phyloP scores from a whole-genome alignment of 2,113 vertebrate species.

The Falco punctatus region DNA sequence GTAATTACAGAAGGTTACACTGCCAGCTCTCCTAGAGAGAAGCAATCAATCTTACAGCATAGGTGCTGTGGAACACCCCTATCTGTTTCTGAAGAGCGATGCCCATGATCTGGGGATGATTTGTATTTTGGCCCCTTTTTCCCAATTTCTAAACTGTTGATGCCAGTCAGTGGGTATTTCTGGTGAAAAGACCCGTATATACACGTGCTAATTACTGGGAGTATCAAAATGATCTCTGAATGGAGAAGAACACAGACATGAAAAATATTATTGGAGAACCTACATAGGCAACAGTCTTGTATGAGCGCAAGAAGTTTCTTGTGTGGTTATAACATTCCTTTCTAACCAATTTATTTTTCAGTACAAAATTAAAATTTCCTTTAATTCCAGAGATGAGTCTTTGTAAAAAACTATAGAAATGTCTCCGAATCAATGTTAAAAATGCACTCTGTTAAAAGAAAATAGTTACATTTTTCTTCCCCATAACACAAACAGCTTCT shows the following conservation, averaged over 20 bases:
- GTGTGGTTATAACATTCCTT: background rate
- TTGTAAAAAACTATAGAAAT: background rate
- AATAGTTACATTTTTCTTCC: background rate
- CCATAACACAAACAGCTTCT: background rate
- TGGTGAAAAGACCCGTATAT: background rate
- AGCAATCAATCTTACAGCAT: rapidly evolving
- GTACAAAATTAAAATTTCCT: background rate
- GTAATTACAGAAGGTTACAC: background rate
- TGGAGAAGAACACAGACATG: background rate
- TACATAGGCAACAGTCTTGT: background rate
- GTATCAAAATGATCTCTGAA: background rate
- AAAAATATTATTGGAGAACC: background rate
- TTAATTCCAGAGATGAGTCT: background rate
- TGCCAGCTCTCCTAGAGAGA: background rate
- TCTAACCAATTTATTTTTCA: background rate
- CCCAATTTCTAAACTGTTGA: background rate
- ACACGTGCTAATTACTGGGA: background rate
- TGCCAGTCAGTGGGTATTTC: background rate
- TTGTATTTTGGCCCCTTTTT: background rate
- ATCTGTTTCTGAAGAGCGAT: background rate
- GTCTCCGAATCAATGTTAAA: background rate
- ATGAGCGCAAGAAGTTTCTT: background rate
- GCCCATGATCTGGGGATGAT: background rate
- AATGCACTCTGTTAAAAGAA: background rate
- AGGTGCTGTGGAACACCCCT: background rate